These are phyloP conservation scores for Morpho helenor DNA, from an alignment of 2,888 invertebrate genomes.

Conservation along the genomic window DNA sequence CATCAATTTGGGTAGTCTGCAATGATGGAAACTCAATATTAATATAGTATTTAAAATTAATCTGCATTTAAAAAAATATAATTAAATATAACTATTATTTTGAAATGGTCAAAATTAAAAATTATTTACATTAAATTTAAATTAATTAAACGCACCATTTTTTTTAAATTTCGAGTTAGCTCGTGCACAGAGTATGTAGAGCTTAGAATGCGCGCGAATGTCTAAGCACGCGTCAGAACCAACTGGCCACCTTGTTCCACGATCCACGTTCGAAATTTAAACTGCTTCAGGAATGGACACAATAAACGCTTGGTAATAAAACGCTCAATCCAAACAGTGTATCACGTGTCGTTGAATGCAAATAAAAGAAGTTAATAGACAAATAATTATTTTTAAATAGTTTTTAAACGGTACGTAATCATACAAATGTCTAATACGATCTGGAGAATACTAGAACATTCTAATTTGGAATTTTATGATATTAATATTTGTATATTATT, in stretches of 20 bases:
- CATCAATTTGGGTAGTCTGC: conserved; percentile 63
- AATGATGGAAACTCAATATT: conserved; percentile 30
- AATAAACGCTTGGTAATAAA: conserved; percentile 30
- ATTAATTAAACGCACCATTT: conserved; percentile 57
- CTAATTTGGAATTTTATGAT: no score
- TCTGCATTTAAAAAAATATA: no score
- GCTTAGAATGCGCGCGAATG: conserved; percentile 34
- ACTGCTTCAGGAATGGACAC: conserved; percentile 33
- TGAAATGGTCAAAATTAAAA: background rate
- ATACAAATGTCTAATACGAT: no score
- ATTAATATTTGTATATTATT: no score
- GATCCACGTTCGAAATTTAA: conserved; percentile 58
- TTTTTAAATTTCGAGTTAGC: conserved; percentile 34
- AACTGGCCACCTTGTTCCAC: conserved; percentile 51
- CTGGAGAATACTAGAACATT: no score
- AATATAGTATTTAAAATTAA: conserved; percentile 1
- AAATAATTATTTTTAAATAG: background rate
- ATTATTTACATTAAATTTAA: background rate
- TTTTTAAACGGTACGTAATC: no score
- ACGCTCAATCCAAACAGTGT: conserved; percentile 26
- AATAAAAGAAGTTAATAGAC: conserved; percentile 17
- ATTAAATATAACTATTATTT: no score
- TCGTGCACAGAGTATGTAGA: conserved; percentile 1
- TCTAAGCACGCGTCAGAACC: conserved; percentile 47
- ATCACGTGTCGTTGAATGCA: conserved; percentile 36